phyloP scores from a whole-genome alignment of 2,797 vertebrate genomes.

The Eulemur coronatus region DNA sequence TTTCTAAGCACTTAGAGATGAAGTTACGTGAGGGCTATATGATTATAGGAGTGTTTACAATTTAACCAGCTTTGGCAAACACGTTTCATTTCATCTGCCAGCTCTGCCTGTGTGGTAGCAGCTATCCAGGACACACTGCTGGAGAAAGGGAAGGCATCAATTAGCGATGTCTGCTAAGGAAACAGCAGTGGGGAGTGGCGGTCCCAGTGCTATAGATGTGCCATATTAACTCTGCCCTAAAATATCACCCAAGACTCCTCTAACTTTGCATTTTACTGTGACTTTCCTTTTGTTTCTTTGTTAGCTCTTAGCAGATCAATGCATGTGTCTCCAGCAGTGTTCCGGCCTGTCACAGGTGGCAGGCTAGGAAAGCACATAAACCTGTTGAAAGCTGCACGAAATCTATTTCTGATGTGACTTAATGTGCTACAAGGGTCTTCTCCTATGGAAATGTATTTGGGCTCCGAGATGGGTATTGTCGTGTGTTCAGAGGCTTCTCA shows the following conservation, averaged over 20 bases:
- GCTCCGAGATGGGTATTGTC: not conserved
- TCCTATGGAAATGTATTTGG: not conserved
- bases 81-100: not conserved
- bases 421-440: not conserved
- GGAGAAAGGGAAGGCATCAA: not conserved
- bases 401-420: not conserved
- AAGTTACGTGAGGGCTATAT: not conserved
- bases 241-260: not conserved
- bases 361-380: not conserved
- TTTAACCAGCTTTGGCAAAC: not conserved
- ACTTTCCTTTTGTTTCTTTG: not conserved
- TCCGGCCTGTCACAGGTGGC: not conserved
- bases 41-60: not conserved
- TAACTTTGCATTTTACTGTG: not conserved
- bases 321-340: not conserved
- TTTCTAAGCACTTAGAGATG: not conserved
- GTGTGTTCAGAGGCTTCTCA: too few relatives aligned
- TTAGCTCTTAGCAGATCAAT: not conserved
- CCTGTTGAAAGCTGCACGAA: not conserved
- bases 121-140: too few relatives aligned
- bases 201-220: not conserved
- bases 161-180: not conserved
- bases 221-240: not conserved
- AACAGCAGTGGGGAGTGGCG: not conserved
- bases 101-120: not conserved